Conservation (phyloP, 2,797 vertebrate species). For the Enteromius argenteus region DNA sequence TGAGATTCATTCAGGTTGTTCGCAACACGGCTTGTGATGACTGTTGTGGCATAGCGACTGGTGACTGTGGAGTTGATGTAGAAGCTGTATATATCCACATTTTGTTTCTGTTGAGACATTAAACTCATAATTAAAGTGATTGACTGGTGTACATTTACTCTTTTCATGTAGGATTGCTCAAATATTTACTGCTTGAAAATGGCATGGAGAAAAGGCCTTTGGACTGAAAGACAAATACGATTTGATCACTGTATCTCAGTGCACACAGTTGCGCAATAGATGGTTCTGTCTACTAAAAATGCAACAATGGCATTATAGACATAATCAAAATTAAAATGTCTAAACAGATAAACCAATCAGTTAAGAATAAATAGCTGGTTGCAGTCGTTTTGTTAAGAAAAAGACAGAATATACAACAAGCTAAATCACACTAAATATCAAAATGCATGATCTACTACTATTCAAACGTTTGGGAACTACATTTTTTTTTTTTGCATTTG, state of each 20-base stretch:
- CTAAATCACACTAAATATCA: not conserved
- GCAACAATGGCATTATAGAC: not conserved
- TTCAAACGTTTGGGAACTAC: not conserved
- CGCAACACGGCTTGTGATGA: conserved; percentile 86
- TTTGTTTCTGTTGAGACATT: conserved; percentile 31
- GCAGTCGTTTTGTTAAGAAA: not conserved
- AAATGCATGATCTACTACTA: not conserved
- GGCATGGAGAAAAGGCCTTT: not conserved
- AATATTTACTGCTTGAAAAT: conserved; percentile 17
- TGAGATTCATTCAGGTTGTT: conserved; percentile 78
- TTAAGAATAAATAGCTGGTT: not conserved
- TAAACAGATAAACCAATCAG: not conserved
- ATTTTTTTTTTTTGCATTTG: not conserved
- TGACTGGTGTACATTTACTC: not conserved
- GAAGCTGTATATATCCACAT: conserved; percentile 86
- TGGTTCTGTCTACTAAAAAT: not conserved
- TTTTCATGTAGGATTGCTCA: not conserved
- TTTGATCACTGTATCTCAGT: not conserved
- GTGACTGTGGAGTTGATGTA: conserved; percentile 86
- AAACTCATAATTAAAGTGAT: not conserved
- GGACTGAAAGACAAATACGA: conserved; percentile 7
- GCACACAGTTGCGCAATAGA: conserved; percentile 1
- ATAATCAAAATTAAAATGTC: not conserved
- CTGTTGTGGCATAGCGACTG: conserved; percentile 86
- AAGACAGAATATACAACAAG: not conserved